Evolutionary conservation across 1,140 invertebrate genomes (phyloP).

Genomic region (Apocrypta bakeri): DNA sequence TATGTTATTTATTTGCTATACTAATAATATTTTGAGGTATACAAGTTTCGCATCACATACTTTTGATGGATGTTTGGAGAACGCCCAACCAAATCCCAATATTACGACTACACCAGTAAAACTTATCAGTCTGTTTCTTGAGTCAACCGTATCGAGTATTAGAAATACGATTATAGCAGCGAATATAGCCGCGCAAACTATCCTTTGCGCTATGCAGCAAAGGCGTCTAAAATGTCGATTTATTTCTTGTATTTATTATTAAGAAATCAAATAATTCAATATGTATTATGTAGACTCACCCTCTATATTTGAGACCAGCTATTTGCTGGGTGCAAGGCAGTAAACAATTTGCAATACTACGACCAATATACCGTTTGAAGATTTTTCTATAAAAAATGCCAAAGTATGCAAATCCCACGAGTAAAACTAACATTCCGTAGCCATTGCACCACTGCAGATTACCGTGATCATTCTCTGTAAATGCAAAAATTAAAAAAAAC

Average conservation of each 20-base stretch:
- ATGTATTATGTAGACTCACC: slow-evolving; percentile 50
- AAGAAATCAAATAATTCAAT: neutral
- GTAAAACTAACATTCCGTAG: slow-evolving; percentile 83
- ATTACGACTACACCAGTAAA: slow-evolving; percentile 78
- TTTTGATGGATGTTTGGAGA: slow-evolving; percentile 77
- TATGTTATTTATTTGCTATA: too few species aligned
- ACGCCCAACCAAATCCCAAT: slow-evolving; percentile 74
- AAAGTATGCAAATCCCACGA: slow-evolving; percentile 79
- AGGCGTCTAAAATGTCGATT: slow-evolving; percentile 43
- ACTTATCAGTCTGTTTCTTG: slow-evolving; percentile 80
- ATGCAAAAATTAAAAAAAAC: neutral
- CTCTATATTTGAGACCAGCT: slow-evolving; percentile 24
- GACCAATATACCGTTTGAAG: slow-evolving; percentile 77
- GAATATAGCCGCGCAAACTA: slow-evolving; percentile 68
- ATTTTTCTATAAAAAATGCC: slow-evolving; percentile 80
- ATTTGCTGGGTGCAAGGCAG: slow-evolving; percentile 31
- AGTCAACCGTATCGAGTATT: slow-evolving; percentile 78
- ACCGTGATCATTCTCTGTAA: slow-evolving; percentile 59
- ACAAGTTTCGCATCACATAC: slow-evolving; percentile 22
- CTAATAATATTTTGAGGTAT: too few species aligned
- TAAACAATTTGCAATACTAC: slow-evolving; percentile 59
- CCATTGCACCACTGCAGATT: slow-evolving; percentile 79
- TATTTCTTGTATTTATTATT: neutral
- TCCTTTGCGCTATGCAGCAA: slow-evolving; percentile 43
- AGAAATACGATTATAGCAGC: slow-evolving; percentile 76